Conservation (phyloP, 2,113 vertebrate genomes). For the Cynoglossus semilaevis region DNA sequence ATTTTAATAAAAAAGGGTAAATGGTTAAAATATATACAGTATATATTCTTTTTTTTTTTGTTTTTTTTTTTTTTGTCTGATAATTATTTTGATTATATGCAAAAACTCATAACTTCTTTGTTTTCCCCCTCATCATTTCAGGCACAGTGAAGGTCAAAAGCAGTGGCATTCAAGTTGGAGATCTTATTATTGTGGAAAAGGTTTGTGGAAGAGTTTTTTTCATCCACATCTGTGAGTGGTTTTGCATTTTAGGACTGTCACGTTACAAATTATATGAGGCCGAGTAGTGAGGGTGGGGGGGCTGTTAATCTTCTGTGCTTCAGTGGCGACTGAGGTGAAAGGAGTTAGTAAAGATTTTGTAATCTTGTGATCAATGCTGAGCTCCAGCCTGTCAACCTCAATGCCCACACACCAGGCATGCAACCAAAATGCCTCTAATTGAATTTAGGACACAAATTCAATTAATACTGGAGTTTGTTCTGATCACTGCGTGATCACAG, state of each 20-base stretch:
- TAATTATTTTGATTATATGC: not conserved
- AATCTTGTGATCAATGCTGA: constrained; percentile 68
- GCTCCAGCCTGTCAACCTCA: constrained; percentile 49
- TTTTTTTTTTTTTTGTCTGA: no score
- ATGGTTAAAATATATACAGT: no score
- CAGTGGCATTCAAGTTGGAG: constrained; percentile 93
- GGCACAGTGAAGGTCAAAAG: constrained; percentile 97
- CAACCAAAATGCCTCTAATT: constrained; percentile 49
- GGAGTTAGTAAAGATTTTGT: constrained; percentile 72
- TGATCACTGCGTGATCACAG: not conserved
- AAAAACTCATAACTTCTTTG: not conserved
- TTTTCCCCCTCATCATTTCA: constrained; percentile 55
- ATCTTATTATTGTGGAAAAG: constrained; percentile 98
- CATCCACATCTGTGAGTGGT: constrained; percentile 54
- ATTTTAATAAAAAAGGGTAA: no score
- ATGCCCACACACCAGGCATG: constrained; percentile 16
- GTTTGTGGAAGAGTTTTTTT: constrained; percentile 71
- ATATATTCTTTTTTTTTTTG: no score
- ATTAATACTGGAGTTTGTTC: not conserved
- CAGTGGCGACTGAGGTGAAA: constrained; percentile 53
- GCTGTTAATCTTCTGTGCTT: constrained; percentile 51
- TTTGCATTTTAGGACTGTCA: constrained; percentile 46
- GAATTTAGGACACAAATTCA: constrained; percentile 44
- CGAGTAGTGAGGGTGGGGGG: constrained; percentile 34
- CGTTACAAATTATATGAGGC: constrained; percentile 48